These are phyloP conservation scores for Drosophila guanche DNA, from an alignment of 1,140 invertebrate genomes.

Conservation along the genomic window DNA sequence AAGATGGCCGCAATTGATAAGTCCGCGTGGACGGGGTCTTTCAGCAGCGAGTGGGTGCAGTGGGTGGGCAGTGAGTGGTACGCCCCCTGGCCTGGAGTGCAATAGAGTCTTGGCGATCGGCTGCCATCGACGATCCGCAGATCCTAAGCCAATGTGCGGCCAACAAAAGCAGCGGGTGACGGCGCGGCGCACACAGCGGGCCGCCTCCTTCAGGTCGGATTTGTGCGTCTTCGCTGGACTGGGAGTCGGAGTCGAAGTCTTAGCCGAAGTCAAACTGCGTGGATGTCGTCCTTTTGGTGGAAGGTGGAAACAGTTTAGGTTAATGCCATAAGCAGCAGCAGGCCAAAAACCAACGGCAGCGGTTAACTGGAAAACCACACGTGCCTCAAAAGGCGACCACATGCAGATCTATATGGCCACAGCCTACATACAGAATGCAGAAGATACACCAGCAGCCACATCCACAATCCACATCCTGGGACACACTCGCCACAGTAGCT, in stretches of 20 bases:
- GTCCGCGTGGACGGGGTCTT: neutral
- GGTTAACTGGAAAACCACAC: conserved; percentile 83
- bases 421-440: conserved; percentile 30
- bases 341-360: conserved; percentile 41
- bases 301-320: conserved; percentile 81
- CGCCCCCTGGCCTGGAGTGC: conserved; percentile 11
- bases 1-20: conserved; percentile 56
- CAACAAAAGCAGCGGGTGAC: conserved; percentile 72
- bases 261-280: conserved; percentile 66
- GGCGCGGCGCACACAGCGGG: conserved; percentile 70
- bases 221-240: conserved; percentile 29
- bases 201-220: conserved; percentile 25
- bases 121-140: no score
- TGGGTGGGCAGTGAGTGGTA: conserved; percentile 46
- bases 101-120: conserved; percentile 2
- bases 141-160: conserved; percentile 60
- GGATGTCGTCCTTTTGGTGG: conserved; percentile 56
- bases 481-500: conserved; percentile 72
- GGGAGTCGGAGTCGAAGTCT: conserved; percentile 28
- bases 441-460: conserved; percentile 25
- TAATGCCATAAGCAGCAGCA: conserved; percentile 69
- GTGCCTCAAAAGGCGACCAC: conserved; percentile 76
- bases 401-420: conserved; percentile 49
- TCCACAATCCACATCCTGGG: conserved; percentile 31
- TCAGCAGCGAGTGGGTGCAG: conserved; percentile 13